Percentiles rank a stretch among this genome's conserved stretches.
Conservation (phyloP, 2,888 invertebrate species). For the Myopa testacea region DNA sequence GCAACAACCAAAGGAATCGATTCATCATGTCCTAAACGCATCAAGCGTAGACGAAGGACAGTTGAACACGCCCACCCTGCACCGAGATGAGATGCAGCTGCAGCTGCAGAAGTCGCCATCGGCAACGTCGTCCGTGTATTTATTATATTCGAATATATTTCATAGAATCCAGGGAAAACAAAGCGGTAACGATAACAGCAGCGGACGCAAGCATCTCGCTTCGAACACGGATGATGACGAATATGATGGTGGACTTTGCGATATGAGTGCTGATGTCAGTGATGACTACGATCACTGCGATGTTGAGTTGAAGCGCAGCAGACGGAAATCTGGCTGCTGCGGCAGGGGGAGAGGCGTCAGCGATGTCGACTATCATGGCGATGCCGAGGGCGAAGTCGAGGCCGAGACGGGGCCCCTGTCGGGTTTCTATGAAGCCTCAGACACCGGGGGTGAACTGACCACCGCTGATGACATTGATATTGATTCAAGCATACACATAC, state of each 20-base stretch:
- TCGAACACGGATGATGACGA: slow-evolving; percentile 62
- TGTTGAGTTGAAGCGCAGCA: slow-evolving; percentile 47
- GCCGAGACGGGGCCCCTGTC: slow-evolving; percentile 54
- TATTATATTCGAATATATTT: slow-evolving; percentile 62
- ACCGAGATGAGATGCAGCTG: slow-evolving; percentile 46
- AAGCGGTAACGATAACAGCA: slow-evolving; percentile 37
- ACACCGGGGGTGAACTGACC: slow-evolving; percentile 65
- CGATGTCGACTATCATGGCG: slow-evolving; percentile 62
- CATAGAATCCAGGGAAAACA: slow-evolving; percentile 54
- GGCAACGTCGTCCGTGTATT: slow-evolving; percentile 58
- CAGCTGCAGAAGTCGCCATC: slow-evolving; percentile 60
- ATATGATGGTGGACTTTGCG: slow-evolving; percentile 60
- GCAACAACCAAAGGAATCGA: slow-evolving; percentile 50
- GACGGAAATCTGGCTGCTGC: background rate
- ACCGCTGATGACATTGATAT: slow-evolving; percentile 59
- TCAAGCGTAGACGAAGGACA: slow-evolving; percentile 24
- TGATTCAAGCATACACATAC: slow-evolving; percentile 65
- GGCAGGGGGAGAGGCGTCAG: slow-evolving; percentile 44
- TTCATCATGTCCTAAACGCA: slow-evolving; percentile 50
- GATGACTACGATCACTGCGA: slow-evolving; percentile 64
- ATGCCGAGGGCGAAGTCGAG: slow-evolving; percentile 46
- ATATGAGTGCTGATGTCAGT: slow-evolving; percentile 62
- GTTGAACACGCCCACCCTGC: slow-evolving; percentile 25
- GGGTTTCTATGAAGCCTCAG: slow-evolving; percentile 67
- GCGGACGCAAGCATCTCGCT: slow-evolving; percentile 50